These are phyloP conservation scores for Thysanoteuthis rhombus DNA, from an alignment of 2,888 invertebrate species.

Conservation along the genomic window DNA sequence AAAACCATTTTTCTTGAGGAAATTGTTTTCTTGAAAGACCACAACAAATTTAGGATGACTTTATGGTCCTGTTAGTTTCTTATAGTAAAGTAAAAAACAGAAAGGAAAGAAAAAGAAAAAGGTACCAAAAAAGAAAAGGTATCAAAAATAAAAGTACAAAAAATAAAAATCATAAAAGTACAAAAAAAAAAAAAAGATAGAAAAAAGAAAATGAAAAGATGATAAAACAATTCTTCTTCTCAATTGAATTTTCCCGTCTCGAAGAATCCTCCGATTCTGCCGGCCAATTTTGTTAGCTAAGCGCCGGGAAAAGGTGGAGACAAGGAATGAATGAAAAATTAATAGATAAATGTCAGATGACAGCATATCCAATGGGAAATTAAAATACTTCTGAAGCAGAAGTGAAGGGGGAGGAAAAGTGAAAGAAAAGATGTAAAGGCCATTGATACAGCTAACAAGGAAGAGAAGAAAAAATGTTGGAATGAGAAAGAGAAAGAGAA, in stretches of 20 bases:
- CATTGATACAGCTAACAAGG: not conserved
- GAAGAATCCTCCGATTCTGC: not conserved
- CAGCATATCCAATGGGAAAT: slow-evolving; percentile 12
- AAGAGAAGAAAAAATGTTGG: not conserved
- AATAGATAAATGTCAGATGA: slow-evolving; percentile 12
- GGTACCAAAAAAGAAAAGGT: not conserved
- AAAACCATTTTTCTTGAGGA: slow-evolving; percentile 12
- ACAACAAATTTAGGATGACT: slow-evolving; percentile 12
- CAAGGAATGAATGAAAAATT: not conserved
- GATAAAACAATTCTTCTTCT: not conserved
- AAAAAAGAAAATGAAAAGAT: not conserved
- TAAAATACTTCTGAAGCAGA: not conserved
- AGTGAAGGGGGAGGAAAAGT: not conserved
- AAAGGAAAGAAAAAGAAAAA: not conserved
- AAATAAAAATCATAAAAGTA: no score
- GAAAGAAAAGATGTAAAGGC: no score
- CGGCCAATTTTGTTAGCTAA: slow-evolving; percentile 12
- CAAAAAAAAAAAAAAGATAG: not conserved
- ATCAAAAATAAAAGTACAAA: no score
- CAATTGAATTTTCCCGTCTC: not conserved
- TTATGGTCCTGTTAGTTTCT: slow-evolving; percentile 12
- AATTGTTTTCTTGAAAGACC: slow-evolving; percentile 12
- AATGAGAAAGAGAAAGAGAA: not conserved
- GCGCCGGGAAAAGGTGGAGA: not conserved
- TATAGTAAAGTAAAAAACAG: not conserved